A percentile compares a stretch with the other conserved stretches of the same genome.
Conservation (phyloP, 2,888 invertebrate genomes). For the Acleris emargana region DNA sequence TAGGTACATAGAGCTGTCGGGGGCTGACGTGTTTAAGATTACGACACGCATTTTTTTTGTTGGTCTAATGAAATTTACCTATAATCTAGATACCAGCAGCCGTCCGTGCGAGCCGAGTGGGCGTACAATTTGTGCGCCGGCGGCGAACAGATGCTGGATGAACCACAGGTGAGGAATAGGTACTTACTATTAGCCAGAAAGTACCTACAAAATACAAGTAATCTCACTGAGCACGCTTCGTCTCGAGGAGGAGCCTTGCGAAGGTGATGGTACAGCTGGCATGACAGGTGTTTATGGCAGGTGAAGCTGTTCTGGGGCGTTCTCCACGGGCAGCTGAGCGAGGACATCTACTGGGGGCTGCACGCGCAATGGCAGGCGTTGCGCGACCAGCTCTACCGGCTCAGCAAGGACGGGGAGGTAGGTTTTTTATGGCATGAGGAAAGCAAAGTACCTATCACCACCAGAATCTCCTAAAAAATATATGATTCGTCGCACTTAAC, state of each 20-base stretch:
- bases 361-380: constrained; percentile 64
- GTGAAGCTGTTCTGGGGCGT: constrained; percentile 77
- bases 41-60: too few species aligned
- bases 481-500: too few species aligned
- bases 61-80: too few species aligned
- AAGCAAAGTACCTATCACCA: too few species aligned
- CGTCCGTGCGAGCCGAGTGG: constrained; percentile 78
- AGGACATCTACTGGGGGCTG: constrained; percentile 72
- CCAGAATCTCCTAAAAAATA: too few species aligned
- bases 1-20: too few species aligned
- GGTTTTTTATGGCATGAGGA: too few species aligned
- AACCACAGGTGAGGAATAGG: constrained; percentile 53
- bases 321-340: constrained; percentile 67
- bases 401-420: constrained; percentile 61
- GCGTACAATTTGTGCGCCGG: constrained; percentile 79
- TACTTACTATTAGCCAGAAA: neutral
- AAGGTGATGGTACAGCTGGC: too few species aligned
- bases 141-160: constrained; percentile 76
- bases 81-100: constrained; percentile 68
- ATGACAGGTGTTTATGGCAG: neutral
- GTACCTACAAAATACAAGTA: too few species aligned
- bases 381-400: constrained; percentile 56
- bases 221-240: too few species aligned
- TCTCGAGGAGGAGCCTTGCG: too few species aligned
- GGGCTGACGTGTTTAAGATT: too few species aligned